Percentiles rank a stretch among this genome's conserved stretches.
Evolutionary conservation across 2,113 vertebrate species (phyloP).

Genomic region (Aphelocoma coerulescens): DNA sequence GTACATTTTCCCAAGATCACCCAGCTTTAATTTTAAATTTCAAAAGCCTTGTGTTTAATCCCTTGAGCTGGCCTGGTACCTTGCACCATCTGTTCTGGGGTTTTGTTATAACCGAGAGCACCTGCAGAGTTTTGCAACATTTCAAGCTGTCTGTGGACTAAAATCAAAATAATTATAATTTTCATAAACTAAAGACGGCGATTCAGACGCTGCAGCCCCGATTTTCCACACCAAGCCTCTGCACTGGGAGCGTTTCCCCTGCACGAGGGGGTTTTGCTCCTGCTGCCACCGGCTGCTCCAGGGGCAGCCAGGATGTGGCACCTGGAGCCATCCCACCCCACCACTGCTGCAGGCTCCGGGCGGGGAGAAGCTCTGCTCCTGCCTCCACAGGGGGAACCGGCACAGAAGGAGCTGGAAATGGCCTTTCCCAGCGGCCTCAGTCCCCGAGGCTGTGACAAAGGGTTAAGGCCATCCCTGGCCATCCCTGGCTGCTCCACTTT

Average conservation of each 20-base stretch:
- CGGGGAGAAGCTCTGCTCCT: background rate
- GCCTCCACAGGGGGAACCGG: background rate
- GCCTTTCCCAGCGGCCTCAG: background rate
- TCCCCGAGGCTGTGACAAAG: background rate
- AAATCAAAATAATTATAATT: constrained; percentile 83
- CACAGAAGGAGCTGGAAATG: background rate
- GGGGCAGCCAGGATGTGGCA: background rate
- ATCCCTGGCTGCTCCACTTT: rapidly evolving
- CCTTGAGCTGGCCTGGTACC: constrained; percentile 80
- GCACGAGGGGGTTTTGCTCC: background rate
- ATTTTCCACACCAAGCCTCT: constrained; percentile 30
- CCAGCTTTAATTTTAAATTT: constrained; percentile 83
- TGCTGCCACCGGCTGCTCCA: background rate
- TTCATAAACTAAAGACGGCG: constrained; percentile 69
- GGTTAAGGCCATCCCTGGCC: background rate
- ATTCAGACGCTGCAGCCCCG: constrained; percentile 53
- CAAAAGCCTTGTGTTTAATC: constrained; percentile 82
- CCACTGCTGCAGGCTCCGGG: background rate
- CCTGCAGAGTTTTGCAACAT: constrained; percentile 83
- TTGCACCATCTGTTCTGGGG: constrained; percentile 81
- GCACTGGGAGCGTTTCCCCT: background rate
- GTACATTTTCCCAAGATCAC: constrained; percentile 75
- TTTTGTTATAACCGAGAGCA: constrained; percentile 80
- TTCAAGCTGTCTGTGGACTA: constrained; percentile 79
- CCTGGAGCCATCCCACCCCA: background rate